Base-by-base conservation (phyloP, 2,113 vertebrate species). In the Crotalus viridis region DNA sequence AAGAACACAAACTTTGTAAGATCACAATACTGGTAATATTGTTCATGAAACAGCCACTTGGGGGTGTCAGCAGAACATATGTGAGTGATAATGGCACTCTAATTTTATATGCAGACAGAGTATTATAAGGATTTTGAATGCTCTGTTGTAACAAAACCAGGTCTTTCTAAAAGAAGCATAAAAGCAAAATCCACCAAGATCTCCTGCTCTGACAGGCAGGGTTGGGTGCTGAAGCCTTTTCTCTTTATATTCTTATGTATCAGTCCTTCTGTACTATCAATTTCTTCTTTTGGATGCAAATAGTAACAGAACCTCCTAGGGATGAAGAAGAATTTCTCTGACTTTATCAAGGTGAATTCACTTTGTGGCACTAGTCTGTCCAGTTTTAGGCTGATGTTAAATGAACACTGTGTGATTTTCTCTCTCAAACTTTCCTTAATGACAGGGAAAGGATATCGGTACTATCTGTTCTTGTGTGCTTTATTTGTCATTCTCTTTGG, bases 11-110 rank as follows among this genome's bases (percentile, higher is more conserved):
- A 51, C 26, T 89, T n/a, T n/a, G 55, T 88, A 9, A 89, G 17
- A 89, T 96, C 96, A 96, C 95, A 94, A 95, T 89, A 54, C 54
- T 89, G 91, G 93, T 89, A 92, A 85, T 64, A 93, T 94, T 33
- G 92, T 94, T 93, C 93, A 87, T 0, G 0, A 91, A 96, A 96
- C 89, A 91, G 91, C 5, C 46, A 33, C 39, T 33, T 24, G 59
- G 56, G 91, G 93, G 88, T 87, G 88, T 91, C 24, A 24, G 46
- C 86, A 94, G 61, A 56, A 90, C 39, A 28, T 46, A 22, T 91
- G 88, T 85, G 93, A 93, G 92, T 48, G 69, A 92, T 89, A 89
- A 46, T 0, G 0, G 90, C 9, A 86, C 10, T 86, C 64, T 57
- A 54, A 91, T 92, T 88, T 91, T 33, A 85, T n/a, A 92, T 0